These are phyloP conservation scores for Scomber scombrus DNA, from an alignment of 2,113 vertebrate genomes.

Conservation along the genomic window DNA sequence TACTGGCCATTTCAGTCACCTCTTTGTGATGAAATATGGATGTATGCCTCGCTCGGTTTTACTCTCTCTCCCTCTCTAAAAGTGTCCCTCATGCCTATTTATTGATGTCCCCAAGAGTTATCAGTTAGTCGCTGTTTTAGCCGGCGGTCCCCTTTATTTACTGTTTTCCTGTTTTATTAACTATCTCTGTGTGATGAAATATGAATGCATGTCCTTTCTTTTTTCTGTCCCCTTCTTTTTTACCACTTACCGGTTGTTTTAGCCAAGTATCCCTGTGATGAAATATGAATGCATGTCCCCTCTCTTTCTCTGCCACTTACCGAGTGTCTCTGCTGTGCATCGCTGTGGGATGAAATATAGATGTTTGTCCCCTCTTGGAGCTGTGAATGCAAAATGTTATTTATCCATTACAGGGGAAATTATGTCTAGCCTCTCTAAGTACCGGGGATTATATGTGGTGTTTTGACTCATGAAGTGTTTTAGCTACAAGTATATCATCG, in stretches of 20 bases:
- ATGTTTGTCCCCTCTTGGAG: slow-evolving; percentile 34
- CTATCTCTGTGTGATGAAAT: slow-evolving; percentile 67
- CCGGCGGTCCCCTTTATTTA: slow-evolving; percentile 23
- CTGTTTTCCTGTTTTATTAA: slow-evolving; percentile 67
- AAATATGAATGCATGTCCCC: slow-evolving; percentile 75
- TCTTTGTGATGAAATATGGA: slow-evolving; percentile 73
- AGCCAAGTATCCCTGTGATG: slow-evolving; percentile 60
- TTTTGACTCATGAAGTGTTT: slow-evolving; percentile 23
- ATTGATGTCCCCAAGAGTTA: slow-evolving; percentile 57
- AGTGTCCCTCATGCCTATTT: slow-evolving; percentile 73
- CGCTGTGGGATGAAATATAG: slow-evolving; percentile 55
- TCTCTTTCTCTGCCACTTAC: slow-evolving; percentile 37
- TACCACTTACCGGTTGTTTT: slow-evolving; percentile 65
- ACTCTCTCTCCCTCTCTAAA: slow-evolving; percentile 26
- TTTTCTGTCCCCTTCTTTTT: slow-evolving; percentile 38
- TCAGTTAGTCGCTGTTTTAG: slow-evolving; percentile 18
- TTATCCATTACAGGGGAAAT: slow-evolving; percentile 38
- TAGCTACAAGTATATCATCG: slow-evolving; percentile 34
- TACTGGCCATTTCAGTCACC: slow-evolving; percentile 56
- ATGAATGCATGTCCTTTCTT: slow-evolving; percentile 72
- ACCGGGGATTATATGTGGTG: background rate
- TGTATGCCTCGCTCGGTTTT: slow-evolving; percentile 30
- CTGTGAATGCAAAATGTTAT: slow-evolving; percentile 50
- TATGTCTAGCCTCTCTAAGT: slow-evolving; percentile 17
- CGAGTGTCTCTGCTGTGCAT: slow-evolving; percentile 16